A percentile compares a stretch with the other conserved stretches of the same genome.
phyloP scores from a whole-genome alignment of 1,140 invertebrate species.

The Zaprionus vittiger region DNA sequence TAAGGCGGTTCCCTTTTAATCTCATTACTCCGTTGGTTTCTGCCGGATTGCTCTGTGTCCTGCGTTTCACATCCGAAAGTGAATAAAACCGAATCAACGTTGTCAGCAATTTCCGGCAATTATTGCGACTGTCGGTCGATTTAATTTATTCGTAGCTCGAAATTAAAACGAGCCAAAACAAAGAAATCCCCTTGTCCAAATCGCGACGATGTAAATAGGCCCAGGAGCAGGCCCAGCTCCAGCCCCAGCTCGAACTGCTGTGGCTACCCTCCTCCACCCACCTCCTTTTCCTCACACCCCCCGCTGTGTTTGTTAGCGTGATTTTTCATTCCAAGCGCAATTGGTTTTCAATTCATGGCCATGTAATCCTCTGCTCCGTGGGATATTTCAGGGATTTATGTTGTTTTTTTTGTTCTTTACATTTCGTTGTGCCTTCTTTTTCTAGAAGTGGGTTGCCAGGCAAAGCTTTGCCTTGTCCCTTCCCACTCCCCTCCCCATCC shows the following conservation, averaged over 20 bases:
- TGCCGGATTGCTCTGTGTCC: conserved; percentile 3
- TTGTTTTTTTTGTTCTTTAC: conserved; percentile 56
- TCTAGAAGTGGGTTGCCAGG: conserved; percentile 19
- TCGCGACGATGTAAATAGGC: conserved; percentile 71
- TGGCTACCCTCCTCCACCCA: neutral
- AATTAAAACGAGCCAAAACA: conserved; percentile 79
- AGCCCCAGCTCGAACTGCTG: conserved; percentile 4
- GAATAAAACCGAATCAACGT: conserved; percentile 50
- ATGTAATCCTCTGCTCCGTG: conserved; percentile 77
- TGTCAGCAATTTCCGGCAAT: conserved; percentile 79
- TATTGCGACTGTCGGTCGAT: conserved; percentile 80
- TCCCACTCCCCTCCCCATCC: neutral
- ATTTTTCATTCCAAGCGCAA: conserved; percentile 80
- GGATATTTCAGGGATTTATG: conserved; percentile 83
- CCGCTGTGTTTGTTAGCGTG: conserved; percentile 71
- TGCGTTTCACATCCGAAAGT: conserved; percentile 6
- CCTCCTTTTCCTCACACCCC: neutral
- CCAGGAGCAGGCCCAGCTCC: conserved; percentile 27
- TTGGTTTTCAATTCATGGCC: conserved; percentile 82
- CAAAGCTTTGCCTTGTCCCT: neutral
- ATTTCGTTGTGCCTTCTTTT: conserved; percentile 26
- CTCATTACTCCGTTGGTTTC: conserved; percentile 30
- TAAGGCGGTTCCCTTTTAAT: conserved; percentile 24
- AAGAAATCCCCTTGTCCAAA: conserved; percentile 80
- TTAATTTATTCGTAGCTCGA: conserved; percentile 81